These are phyloP conservation scores for Diplodus puntazzo DNA, from an alignment of 2,797 vertebrate species.

Conservation along the genomic window DNA sequence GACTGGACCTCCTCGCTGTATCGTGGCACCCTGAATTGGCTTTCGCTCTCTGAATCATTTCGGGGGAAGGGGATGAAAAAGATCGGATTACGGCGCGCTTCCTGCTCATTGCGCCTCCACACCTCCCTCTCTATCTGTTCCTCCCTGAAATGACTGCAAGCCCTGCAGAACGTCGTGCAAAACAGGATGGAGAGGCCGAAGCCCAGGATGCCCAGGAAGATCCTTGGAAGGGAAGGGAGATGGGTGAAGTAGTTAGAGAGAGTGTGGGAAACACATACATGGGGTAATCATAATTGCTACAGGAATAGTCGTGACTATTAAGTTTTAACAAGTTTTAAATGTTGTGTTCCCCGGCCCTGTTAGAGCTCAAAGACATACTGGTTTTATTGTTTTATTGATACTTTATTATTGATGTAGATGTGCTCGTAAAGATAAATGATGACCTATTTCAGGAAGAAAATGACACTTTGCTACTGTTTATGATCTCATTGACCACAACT, in stretches of 20 bases:
- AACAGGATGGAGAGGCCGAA: slow-evolving; percentile 72
- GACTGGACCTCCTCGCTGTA: slow-evolving; percentile 45
- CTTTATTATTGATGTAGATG: no score
- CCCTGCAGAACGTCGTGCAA: slow-evolving; percentile 74
- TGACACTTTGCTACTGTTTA: neutral
- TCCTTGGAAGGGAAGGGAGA: slow-evolving; percentile 45
- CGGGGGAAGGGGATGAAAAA: slow-evolving; percentile 76
- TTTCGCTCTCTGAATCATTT: slow-evolving; percentile 49
- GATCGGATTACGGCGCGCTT: slow-evolving; percentile 19
- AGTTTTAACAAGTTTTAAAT: no score
- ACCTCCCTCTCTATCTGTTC: slow-evolving; percentile 54
- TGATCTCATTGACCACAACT: neutral
- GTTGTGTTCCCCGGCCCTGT: no score
- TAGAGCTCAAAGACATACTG: no score
- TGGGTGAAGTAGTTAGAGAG: neutral
- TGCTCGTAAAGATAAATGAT: neutral
- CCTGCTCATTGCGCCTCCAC: slow-evolving; percentile 37
- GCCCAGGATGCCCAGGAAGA: slow-evolving; percentile 75
- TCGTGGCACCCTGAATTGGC: slow-evolving; percentile 13
- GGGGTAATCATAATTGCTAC: no score
- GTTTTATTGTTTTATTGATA: no score
- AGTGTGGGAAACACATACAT: no score
- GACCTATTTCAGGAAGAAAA: neutral
- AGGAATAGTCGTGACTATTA: no score
- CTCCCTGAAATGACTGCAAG: slow-evolving; percentile 59